Evolutionary conservation across 2,797 vertebrate species (phyloP).

Genomic region (Hemitrygon akajei): DNA sequence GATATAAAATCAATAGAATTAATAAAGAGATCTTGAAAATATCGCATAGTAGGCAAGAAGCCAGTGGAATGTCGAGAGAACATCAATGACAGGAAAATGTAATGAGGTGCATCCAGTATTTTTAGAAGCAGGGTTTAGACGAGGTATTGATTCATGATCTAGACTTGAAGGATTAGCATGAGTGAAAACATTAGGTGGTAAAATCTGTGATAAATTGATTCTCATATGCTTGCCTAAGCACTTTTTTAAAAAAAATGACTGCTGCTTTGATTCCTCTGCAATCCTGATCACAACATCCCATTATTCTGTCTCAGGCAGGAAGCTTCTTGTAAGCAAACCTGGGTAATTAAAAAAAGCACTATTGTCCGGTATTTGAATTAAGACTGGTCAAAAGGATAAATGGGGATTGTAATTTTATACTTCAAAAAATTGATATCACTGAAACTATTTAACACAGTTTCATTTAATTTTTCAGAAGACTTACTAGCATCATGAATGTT

Average conservation of each 20-base stretch:
- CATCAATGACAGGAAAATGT: not conserved
- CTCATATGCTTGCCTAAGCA: not conserved
- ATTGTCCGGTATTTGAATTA: not conserved
- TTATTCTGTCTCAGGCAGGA: not conserved
- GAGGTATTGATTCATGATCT: not conserved
- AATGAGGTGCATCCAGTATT: not conserved
- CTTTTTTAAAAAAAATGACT: not conserved
- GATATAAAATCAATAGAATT: not conserved
- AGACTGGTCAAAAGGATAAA: not conserved
- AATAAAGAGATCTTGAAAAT: slow-evolving; percentile 12
- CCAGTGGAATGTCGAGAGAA: not conserved
- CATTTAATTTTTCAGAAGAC: too few species aligned
- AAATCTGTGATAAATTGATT: not conserved
- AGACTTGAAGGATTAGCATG: not conserved
- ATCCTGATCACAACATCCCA: too few species aligned
- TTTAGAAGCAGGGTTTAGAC: not conserved
- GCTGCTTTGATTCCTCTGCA: not conserved
- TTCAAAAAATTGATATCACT: too few species aligned
- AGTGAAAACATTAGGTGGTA: not conserved
- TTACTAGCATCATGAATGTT: too few species aligned
- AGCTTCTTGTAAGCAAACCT: not conserved
- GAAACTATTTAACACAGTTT: too few species aligned
- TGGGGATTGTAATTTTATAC: not conserved
- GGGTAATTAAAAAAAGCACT: not conserved
- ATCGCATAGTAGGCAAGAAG: not conserved